Evolutionary conservation across 2,113 vertebrate species (phyloP).

Genomic region (Barnardius zonarius): DNA sequence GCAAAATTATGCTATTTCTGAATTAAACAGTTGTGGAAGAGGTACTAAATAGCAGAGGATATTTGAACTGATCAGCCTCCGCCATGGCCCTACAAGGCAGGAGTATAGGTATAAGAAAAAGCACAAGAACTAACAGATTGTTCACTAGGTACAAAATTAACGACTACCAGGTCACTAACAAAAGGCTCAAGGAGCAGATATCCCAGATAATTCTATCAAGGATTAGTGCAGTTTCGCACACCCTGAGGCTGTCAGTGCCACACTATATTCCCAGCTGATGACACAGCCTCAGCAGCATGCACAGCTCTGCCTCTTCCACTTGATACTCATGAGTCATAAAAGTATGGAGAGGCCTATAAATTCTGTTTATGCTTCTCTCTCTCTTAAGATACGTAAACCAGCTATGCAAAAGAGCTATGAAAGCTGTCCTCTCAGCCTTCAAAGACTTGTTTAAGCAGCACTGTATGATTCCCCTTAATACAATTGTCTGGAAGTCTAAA

Average conservation of each 20-base stretch:
- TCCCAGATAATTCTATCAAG: not conserved
- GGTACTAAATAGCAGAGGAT: not conserved
- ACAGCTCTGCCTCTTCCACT: conserved; percentile 21
- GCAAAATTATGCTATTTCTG: not conserved
- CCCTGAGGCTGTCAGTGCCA: conserved; percentile 4
- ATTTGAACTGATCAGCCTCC: not conserved
- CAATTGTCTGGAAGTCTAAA: conserved; percentile 62
- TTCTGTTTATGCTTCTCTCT: conserved; percentile 42
- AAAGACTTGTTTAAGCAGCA: conserved; percentile 47
- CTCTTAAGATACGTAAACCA: conserved; percentile 50
- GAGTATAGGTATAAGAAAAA: not conserved
- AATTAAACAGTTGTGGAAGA: not conserved
- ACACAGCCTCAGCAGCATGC: conserved; percentile 17
- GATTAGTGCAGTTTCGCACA: conserved; percentile 13
- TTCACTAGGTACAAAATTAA: conserved; percentile 46
- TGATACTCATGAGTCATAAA: conserved; percentile 49
- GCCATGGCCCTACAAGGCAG: not conserved
- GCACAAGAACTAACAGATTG: not conserved
- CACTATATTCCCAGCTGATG: conserved; percentile 59
- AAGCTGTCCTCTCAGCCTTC: conserved; percentile 56
- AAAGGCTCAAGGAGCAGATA: conserved; percentile 14
- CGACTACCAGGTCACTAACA: conserved; percentile 26
- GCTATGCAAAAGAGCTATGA: conserved; percentile 21
- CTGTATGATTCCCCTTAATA: conserved; percentile 49
- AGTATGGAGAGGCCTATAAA: conserved; percentile 54